Evolutionary conservation across 2,888 invertebrate genomes (phyloP), one percentile per base, ranked within the genome.

Genomic region (Zele albiditarsus): DNA sequence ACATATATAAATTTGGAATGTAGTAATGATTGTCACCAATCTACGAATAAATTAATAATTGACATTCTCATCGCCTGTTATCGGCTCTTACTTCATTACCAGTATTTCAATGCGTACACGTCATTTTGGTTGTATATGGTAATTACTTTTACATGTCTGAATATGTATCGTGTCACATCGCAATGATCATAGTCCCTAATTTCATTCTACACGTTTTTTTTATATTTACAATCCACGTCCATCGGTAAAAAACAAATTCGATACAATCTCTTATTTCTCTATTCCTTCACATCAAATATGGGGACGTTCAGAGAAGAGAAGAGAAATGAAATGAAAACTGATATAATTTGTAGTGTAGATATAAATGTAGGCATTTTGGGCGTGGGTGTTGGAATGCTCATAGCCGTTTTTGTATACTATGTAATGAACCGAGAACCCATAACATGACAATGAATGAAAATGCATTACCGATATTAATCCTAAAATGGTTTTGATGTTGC

Each of bases 321-420:
- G 20, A n/a, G 6, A 60, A 60, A 28, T 49, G n/a, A 23, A 6
- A 12, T 23, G 20, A 53, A 4, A 20, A 20, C 5, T 53, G 20
- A 5, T 23, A 53, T 53, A 2, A 10, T 53, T 53, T 2, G 20
- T 53, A 53, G 53, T 53, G 20, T 20, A 53, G 10, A 53, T 3
- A 53, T 66, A 68, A 57, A 60, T 73, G 67, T 58, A 20, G 57
- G 60, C 69, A 63, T 74, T 74, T 68, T 57, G 53, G 23, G 60
- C 53, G 74, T 63, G 14, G 74, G 70, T 62, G 69, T 31, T 25
- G 23, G 16, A 66, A 33, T 8, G n/a, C 28, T 20, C n/a, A 27
- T 68, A 58, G 42, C 12, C 27, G 33, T 38, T 49, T 25, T 42
- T 31, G 28, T 60, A 16, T 4, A 27, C 60, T 25, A 28, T 16